Conservation (phyloP, 2,113 vertebrate species). For the Zosterops lateralis region DNA sequence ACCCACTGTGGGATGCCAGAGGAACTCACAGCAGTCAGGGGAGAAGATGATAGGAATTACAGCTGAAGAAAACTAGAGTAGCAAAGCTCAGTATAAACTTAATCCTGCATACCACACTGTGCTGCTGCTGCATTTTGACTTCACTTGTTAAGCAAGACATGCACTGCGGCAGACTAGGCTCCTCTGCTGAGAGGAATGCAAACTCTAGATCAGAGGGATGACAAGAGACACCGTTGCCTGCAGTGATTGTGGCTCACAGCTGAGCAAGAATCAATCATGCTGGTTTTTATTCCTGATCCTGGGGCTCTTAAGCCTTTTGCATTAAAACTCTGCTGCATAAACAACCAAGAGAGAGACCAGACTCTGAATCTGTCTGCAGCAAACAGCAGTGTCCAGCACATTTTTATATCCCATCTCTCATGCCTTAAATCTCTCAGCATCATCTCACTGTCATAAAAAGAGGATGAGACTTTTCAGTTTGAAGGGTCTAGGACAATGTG, state of each 20-base stretch:
- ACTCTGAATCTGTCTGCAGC: background rate
- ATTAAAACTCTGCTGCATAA: background rate
- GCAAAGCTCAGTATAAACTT: background rate
- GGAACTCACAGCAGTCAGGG: background rate
- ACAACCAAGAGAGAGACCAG: background rate
- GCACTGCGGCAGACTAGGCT: background rate
- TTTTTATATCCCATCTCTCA: accelerated
- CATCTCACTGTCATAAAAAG: background rate
- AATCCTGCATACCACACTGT: too few relatives aligned
- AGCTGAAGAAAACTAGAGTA: background rate
- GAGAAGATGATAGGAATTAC: background rate
- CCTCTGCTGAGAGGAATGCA: background rate
- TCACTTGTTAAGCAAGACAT: background rate
- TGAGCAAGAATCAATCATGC: background rate
- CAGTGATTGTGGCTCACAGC: background rate
- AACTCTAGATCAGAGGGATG: background rate
- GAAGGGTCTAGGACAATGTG: background rate
- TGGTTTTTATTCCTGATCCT: background rate
- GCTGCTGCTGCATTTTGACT: background rate
- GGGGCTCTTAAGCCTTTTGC: background rate
- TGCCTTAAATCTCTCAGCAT: background rate
- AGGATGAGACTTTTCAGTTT: background rate
- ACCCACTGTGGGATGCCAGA: background rate
- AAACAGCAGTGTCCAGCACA: background rate
- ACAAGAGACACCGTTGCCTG: background rate